phyloP scores from a whole-genome alignment of 2,888 invertebrate genomes.

The Tillus elongatus region DNA sequence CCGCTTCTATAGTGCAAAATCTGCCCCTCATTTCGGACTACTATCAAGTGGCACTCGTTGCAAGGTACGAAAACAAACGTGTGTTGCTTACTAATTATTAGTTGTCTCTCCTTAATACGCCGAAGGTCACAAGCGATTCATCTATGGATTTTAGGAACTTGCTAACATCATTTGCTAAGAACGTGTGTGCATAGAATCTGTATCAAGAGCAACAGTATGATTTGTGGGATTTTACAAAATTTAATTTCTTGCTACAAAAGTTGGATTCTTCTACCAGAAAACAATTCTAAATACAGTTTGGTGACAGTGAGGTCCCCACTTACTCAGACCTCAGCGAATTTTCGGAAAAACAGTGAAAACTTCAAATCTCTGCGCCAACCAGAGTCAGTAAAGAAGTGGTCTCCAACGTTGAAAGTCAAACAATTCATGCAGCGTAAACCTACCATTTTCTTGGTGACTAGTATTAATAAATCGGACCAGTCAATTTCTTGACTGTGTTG shows the following conservation, averaged over 20 bases:
- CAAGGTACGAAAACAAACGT: too few species aligned
- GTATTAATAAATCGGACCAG: too few species aligned
- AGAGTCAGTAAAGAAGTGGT: too few species aligned
- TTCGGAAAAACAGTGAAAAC: constrained; percentile 4
- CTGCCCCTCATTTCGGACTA: background rate
- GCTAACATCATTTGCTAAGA: background rate
- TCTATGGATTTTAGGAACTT: background rate
- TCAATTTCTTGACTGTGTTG: background rate
- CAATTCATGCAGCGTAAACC: background rate
- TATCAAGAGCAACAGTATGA: constrained; percentile 1
- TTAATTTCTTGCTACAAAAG: constrained; percentile 1
- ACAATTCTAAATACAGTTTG: background rate
- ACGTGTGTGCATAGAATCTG: background rate
- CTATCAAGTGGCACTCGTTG: background rate
- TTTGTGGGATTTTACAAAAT: constrained; percentile 4
- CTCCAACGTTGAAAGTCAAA: too few species aligned
- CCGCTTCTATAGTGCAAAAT: background rate
- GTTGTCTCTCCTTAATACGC: background rate
- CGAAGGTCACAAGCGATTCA: background rate
- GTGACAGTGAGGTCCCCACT: background rate
- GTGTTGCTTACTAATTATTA: constrained; percentile 1
- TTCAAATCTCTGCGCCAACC: too few species aligned
- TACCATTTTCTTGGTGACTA: background rate
- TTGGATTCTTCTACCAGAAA: background rate
- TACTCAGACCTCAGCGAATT: background rate